Evolutionary conservation across 64 coral and sea anemone genomes (phyloP).

Genomic region (Pocillopora verrucosa): DNA sequence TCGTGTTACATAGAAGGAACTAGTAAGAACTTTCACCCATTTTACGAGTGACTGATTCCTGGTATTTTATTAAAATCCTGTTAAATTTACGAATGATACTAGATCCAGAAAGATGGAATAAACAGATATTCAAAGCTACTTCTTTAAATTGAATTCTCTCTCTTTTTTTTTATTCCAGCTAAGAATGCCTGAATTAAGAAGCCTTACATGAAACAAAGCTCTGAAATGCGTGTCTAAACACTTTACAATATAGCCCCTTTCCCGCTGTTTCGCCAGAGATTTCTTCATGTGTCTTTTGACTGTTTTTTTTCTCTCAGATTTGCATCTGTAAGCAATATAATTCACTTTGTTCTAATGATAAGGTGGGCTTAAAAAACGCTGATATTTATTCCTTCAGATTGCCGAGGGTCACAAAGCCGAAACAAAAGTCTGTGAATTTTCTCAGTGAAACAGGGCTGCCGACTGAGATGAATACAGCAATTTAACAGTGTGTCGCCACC

Average conservation of each 20-base stretch:
- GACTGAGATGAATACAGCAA: background rate
- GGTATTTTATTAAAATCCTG: background rate
- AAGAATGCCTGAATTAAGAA: no score
- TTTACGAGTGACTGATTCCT: no score
- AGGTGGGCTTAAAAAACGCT: no score
- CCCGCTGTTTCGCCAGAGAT: no score
- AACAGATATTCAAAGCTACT: background rate
- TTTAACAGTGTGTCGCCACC: background rate
- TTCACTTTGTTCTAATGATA: no score
- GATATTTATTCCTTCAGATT: background rate
- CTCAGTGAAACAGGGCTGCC: background rate
- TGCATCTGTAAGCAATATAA: background rate
- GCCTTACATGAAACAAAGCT: no score
- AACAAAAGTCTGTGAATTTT: slow-evolving; percentile 30
- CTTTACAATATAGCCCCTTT: no score
- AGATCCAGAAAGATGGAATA: background rate
- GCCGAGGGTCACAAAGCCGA: background rate
- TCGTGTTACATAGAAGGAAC: no score
- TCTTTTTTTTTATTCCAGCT: no score
- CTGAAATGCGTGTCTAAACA: no score
- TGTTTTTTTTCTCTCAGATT: background rate
- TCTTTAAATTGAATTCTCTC: background rate
- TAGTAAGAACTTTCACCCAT: no score
- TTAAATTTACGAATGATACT: background rate
- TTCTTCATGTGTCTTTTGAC: no score